phyloP scores from a whole-genome alignment of 2,888 invertebrate genomes.

The Stictocephala bisonia region DNA sequence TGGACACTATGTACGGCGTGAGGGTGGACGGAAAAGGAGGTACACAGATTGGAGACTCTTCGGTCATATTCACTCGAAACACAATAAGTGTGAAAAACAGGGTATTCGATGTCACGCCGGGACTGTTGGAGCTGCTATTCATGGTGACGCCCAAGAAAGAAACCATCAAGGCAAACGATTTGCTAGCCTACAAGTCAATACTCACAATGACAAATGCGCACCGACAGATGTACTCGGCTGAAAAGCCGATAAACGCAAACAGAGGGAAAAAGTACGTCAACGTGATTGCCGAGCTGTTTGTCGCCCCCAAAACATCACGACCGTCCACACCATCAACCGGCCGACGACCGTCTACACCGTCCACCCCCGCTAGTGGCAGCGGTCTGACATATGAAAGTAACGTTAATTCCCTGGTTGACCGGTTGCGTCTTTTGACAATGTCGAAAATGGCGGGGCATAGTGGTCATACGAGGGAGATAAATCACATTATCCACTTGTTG shows the following conservation, averaged over 20 bases:
- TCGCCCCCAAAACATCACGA: background rate
- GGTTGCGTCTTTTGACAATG: background rate
- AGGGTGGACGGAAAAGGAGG: background rate
- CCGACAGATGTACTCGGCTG: background rate
- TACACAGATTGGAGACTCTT: slow-evolving; percentile 1
- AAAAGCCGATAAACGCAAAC: slow-evolving; percentile 2
- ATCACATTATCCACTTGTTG: slow-evolving; percentile 6
- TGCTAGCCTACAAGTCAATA: background rate
- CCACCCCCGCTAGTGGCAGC: background rate
- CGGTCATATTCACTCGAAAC: background rate
- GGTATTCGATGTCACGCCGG: background rate
- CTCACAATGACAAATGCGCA: background rate
- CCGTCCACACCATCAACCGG: background rate
- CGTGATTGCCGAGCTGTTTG: background rate
- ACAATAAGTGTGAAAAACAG: background rate
- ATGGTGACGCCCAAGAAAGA: background rate
- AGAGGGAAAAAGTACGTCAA: slow-evolving; percentile 9
- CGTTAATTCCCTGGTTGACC: background rate
- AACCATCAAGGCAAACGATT: background rate
- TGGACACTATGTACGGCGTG: background rate
- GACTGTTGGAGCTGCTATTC: slow-evolving; percentile 12
- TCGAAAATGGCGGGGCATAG: slow-evolving; percentile 22
- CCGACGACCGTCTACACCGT: background rate
- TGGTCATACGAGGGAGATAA: slow-evolving; percentile 3
- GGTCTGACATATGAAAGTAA: background rate